These are phyloP conservation scores for Brachynemurus nebulosus DNA, from an alignment of 2,888 invertebrate genomes.

Conservation along the genomic window DNA sequence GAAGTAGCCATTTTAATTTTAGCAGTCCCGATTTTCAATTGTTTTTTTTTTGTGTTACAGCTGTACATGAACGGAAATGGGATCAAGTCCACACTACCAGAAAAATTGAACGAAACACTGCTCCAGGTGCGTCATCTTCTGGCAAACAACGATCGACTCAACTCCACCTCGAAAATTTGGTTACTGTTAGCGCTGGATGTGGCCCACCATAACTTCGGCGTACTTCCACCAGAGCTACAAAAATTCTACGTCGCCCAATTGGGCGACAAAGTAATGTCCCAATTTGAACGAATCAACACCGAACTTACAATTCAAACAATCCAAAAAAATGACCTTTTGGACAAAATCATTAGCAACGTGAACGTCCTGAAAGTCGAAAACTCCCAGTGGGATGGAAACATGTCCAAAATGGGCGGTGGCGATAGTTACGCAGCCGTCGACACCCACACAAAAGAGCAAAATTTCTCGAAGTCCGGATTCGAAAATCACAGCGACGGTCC, in stretches of 20 bases:
- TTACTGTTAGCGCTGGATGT: conserved; percentile 32
- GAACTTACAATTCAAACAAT: conserved; percentile 26
- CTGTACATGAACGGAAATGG: conserved; percentile 28
- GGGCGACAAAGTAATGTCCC: conserved; percentile 25
- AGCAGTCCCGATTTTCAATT: no score
- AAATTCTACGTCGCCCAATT: conserved; percentile 29
- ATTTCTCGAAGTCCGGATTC: background rate
- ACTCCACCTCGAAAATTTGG: conserved; percentile 28
- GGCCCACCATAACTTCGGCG: conserved; percentile 26
- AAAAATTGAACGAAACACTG: conserved; percentile 26
- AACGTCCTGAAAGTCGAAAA: conserved; percentile 25
- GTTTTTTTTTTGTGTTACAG: no score
- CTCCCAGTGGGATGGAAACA: conserved; percentile 15
- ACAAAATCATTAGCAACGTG: conserved; percentile 27
- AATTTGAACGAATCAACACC: conserved; percentile 22
- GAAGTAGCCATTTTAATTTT: no score
- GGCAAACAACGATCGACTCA: conserved; percentile 25
- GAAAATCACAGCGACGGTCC: conserved; percentile 9
- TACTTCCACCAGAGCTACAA: conserved; percentile 27
- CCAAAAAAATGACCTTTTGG: conserved; percentile 24
- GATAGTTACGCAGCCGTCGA: conserved; percentile 2
- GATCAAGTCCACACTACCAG: conserved; percentile 21
- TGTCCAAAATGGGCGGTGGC: conserved; percentile 6
- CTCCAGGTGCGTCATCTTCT: conserved; percentile 26
- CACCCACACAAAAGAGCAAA: background rate